These are phyloP conservation scores for Sarcophaga subvicina DNA, from an alignment of 2,888 invertebrate species.

Conservation along the genomic window DNA sequence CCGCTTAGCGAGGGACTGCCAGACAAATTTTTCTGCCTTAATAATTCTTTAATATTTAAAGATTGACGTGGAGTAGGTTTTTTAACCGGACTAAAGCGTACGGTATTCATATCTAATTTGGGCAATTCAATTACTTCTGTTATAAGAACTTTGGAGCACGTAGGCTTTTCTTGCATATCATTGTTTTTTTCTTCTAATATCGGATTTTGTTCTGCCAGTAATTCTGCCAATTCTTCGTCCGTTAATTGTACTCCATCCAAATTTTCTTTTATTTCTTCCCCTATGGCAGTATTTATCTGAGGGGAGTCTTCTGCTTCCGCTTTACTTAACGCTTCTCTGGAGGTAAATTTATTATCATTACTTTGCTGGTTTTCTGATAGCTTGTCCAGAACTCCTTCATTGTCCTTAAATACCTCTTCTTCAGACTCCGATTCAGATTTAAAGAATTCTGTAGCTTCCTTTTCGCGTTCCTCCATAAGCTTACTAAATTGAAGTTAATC, in stretches of 20 bases:
- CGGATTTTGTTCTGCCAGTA: constrained; percentile 37
- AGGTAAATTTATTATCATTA: background rate
- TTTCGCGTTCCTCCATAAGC: constrained; percentile 87
- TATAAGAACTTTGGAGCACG: constrained; percentile 61
- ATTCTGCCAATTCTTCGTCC: constrained; percentile 45
- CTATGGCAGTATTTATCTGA: background rate
- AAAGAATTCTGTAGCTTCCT: constrained; percentile 89
- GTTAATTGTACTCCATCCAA: constrained; percentile 48
- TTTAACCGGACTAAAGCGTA: constrained; percentile 71
- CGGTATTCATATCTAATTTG: constrained; percentile 74
- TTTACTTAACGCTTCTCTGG: no score
- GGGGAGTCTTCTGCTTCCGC: background rate
- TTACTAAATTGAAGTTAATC: constrained; percentile 81
- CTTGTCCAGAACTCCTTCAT: constrained; percentile 49
- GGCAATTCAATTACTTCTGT: constrained; percentile 75
- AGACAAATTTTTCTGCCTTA: constrained; percentile 71
- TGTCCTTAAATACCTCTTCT: constrained; percentile 67
- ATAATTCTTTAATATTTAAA: constrained; percentile 73
- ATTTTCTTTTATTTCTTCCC: constrained; percentile 17
- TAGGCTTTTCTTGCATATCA: constrained; percentile 33
- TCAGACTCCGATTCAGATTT: constrained; percentile 85
- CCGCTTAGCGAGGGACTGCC: constrained; percentile 83
- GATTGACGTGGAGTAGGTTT: constrained; percentile 67
- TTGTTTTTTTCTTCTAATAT: constrained; percentile 1
- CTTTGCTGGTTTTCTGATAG: background rate